Evolutionary conservation across 2,797 vertebrate species (phyloP).

Genomic region (Ciconia nigra): DNA sequence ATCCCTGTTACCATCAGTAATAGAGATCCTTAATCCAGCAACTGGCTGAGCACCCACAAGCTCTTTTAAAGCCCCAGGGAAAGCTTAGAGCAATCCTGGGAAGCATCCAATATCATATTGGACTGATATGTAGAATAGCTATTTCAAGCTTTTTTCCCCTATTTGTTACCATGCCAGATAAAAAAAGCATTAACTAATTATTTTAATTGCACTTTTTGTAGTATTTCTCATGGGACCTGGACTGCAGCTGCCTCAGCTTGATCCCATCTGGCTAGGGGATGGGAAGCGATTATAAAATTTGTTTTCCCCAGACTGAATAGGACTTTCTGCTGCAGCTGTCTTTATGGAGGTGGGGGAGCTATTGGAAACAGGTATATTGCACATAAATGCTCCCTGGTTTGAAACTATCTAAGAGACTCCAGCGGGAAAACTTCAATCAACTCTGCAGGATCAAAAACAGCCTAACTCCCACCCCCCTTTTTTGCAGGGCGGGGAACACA

Average conservation of each 20-base stretch:
- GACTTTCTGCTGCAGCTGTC: neutral
- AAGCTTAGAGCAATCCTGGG: neutral
- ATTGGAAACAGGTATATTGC: neutral
- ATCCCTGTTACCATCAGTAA: neutral
- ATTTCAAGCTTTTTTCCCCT: neutral
- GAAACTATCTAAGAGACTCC: neutral
- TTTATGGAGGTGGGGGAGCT: neutral
- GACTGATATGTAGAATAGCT: neutral
- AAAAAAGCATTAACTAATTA: constrained; percentile 55
- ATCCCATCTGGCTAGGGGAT: constrained; percentile 43
- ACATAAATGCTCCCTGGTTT: neutral
- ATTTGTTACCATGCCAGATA: neutral
- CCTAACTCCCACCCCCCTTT: neutral
- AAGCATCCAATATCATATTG: neutral
- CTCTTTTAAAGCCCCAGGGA: neutral
- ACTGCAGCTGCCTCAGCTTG: constrained; percentile 34
- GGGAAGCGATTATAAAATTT: neutral
- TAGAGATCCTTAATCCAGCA: neutral
- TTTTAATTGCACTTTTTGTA: constrained; percentile 58
- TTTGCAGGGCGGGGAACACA: neutral
- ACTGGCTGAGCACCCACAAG: neutral
- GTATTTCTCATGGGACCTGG: neutral
- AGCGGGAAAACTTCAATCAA: neutral
- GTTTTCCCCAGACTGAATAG: neutral
- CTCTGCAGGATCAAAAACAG: neutral